Evolutionary conservation across 1,140 invertebrate species (phyloP), one percentile per base, ranked within the genome.

Genomic region (Tachypleus tridentatus): DNA sequence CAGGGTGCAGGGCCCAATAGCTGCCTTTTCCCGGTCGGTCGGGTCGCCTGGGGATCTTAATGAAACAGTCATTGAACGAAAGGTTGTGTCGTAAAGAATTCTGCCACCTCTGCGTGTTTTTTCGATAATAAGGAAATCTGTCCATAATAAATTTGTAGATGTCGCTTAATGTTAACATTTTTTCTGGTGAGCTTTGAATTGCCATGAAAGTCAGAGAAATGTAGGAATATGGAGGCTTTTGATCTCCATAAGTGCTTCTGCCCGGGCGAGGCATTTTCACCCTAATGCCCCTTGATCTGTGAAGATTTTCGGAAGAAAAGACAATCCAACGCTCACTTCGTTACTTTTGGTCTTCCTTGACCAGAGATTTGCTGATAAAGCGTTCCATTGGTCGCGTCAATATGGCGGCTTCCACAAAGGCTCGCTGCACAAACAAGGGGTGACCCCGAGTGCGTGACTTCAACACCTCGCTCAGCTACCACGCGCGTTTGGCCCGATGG

Each of bases 1-100:
- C 79, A 0, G 97, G 97, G 78, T 99, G 95, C 58, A 99, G 76
- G 1, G 94, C 96, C 97, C 97, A 99, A 77, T 98, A 99, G 74
- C 98, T 99, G 0, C 97, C 97, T 73, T 99, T 99, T 0, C 95
- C 95, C 0, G 97, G 97, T 75, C 98, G 98, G 0, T 95, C 96
- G 0, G 96, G 95, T 76, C 98, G 96, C 4, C 97, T 80, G 0
- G 97, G 93, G 57, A 99, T 95, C 79, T 99, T 99, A 29, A 99
- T 89, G 77, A 99, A 99, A 74, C 97, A 99, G 76, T 99, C 97
- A 78, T 99, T 99, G 56, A 99, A 79, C 8, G 90, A 94, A 8
- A 99, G 79, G 77, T 99, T 99, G 78, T 99, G 96, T 59, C 96
- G 82, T 69, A 98, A 98, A 3, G 90, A 94, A 76, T 98, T 98